phyloP scores from a whole-genome alignment of 2,113 vertebrate species.

The Amphiprion ocellaris region DNA sequence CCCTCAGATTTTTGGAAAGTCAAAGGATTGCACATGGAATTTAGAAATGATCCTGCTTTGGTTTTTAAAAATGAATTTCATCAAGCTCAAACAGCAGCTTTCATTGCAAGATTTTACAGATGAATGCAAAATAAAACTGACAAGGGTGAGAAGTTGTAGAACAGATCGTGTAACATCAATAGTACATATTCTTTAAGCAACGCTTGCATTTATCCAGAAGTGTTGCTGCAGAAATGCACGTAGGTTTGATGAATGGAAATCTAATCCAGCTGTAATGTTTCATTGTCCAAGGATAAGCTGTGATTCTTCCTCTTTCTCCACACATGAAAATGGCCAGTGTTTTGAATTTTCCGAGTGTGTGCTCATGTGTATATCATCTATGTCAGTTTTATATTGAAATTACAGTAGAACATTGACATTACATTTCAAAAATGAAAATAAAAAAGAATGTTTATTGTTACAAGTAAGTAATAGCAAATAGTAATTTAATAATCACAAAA shows the following conservation, averaged over 20 bases:
- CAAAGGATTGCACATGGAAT: too few relatives aligned
- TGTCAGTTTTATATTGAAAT: slow-evolving; percentile 33
- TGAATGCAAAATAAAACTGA: background rate
- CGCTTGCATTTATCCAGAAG: background rate
- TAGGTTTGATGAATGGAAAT: background rate
- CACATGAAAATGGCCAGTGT: background rate
- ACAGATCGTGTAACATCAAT: background rate
- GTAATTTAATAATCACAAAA: background rate
- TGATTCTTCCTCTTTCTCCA: background rate
- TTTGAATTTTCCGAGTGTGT: slow-evolving; percentile 15
- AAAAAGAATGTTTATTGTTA: too few relatives aligned
- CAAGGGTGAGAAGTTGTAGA: too few relatives aligned
- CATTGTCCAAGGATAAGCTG: slow-evolving; percentile 38
- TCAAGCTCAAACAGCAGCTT: background rate
- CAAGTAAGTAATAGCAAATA: too few relatives aligned
- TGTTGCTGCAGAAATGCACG: background rate
- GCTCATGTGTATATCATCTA: slow-evolving; percentile 36
- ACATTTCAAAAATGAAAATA: background rate
- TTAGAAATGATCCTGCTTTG: too few relatives aligned
- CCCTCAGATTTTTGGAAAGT: too few relatives aligned
- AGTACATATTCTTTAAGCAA: background rate
- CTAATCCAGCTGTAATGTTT: slow-evolving; percentile 31
- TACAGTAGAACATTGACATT: slow-evolving; percentile 11
- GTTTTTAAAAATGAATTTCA: background rate
- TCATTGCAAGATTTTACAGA: background rate